Evolutionary conservation across 2,888 invertebrate genomes (phyloP), one percentile per base, ranked within the genome.

Genomic region (Euzophera pinguis): DNA sequence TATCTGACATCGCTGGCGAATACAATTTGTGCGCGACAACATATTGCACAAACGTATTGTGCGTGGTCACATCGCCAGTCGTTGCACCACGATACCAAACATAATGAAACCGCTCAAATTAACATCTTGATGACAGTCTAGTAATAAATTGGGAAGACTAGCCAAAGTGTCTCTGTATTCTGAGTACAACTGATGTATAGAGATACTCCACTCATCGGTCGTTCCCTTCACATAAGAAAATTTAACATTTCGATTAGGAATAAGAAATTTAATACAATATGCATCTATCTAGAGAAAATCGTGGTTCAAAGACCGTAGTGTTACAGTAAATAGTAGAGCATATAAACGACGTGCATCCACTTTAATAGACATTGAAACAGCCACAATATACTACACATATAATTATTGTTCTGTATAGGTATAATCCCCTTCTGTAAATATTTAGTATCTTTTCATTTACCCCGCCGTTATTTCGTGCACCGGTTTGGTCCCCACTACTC

Each of bases 401-500:
- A 54, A 14, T 63, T 67, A 66, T 65, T 65, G 60, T 67, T 62
- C 57, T 34, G 54, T 10, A 52, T 53, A 55, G 54, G 61, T 58
- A 55, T 65, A 62, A 73, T 68, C 5, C 65, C 59, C 58, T 63
- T 61, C 61, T 66, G 62, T 67, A 73, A 70, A 75, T 76, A 69
- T 59, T 64, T 67, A 32, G 10, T 10, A 32, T 32, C 7, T 63
- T 60, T 60, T 54, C 63, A 48, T 57, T 67, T 79, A 80, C 79
- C 82, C 76, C 78, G 66, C 70, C 67, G 61, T 73, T 62, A 61
- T 65, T 75, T 75, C 72, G 81, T 85, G 86, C 84, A 87, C 88
- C 88, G 86, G 88, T 87, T 87, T 90, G 89, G 89, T 87, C 89
- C 89, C 89, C 65, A 62, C 75, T 65, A 61, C 56, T 58, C 52